Conservation (phyloP, 1,140 invertebrate species). For the Drosophila seguyi region DNA sequence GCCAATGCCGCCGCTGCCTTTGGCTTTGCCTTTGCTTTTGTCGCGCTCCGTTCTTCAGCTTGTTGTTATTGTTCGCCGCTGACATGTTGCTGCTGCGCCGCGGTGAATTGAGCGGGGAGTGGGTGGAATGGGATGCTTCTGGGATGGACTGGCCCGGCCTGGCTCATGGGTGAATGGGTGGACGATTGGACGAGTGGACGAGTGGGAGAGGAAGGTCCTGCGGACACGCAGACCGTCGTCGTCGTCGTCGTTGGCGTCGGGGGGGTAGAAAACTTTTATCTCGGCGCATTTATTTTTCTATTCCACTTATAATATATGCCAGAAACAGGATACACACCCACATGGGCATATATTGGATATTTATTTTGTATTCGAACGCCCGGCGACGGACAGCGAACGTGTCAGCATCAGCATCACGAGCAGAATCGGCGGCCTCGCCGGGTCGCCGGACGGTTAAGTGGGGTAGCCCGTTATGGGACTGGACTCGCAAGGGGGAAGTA, state of each 20-base stretch:
- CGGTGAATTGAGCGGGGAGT: conserved; percentile 70
- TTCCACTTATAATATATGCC: conserved; percentile 85
- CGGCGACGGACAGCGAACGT: conserved; percentile 77
- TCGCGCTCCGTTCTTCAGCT: conserved; percentile 51
- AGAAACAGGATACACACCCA: conserved; percentile 84
- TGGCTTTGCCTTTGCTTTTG: conserved; percentile 56
- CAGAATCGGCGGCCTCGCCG: conserved; percentile 54
- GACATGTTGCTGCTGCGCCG: conserved; percentile 77
- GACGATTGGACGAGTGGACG: not conserved
- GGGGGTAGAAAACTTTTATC: conserved; percentile 76
- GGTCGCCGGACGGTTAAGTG: conserved; percentile 68
- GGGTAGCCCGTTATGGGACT: conserved; percentile 57
- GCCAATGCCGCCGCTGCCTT: conserved; percentile 45
- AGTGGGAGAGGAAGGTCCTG: conserved; percentile 16
- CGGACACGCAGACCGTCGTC: conserved; percentile 30
- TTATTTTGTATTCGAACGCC: conserved; percentile 84
- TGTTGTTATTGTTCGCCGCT: conserved; percentile 68
- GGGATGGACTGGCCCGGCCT: not conserved
- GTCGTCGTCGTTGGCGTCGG: conserved; percentile 1
- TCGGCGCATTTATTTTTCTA: conserved; percentile 85
- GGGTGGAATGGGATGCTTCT: conserved; percentile 20
- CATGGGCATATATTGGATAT: conserved; percentile 84
- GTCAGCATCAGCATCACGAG: conserved; percentile 66
- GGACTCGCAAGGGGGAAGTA: conserved; percentile 12
- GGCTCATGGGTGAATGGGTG: conserved; percentile 18